These are phyloP conservation scores for Dichetophora obliterata DNA, from an alignment of 2,888 invertebrate genomes.

Conservation along the genomic window DNA sequence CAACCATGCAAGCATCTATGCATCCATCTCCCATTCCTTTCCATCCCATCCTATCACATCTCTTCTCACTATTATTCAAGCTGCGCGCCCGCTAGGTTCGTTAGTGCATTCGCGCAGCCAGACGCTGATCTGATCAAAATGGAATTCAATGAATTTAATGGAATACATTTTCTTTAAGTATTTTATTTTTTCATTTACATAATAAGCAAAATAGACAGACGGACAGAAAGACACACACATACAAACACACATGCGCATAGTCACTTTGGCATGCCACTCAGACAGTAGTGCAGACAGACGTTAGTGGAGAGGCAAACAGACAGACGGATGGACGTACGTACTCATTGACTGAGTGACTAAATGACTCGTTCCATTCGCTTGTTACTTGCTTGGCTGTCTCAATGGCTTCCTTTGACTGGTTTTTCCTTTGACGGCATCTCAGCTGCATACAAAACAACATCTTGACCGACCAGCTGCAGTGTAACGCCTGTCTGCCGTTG, in stretches of 20 bases:
- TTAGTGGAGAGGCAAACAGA: not conserved
- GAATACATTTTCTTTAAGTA: conserved; percentile 42
- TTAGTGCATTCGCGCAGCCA: too few species aligned
- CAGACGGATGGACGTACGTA: not conserved
- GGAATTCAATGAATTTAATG: conserved; percentile 64
- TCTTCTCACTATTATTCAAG: not conserved
- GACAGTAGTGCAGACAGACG: not conserved
- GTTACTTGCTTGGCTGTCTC: too few species aligned
- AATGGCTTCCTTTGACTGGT: too few species aligned
- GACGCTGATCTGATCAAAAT: conserved; percentile 51
- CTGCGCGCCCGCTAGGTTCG: not conserved
- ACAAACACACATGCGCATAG: not conserved
- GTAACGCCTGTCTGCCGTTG: too few species aligned
- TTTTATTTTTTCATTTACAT: conserved; percentile 58
- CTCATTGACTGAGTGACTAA: not conserved
- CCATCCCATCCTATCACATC: not conserved
- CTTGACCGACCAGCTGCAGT: too few species aligned
- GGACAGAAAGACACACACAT: not conserved
- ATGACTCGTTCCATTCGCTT: too few species aligned
- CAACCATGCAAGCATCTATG: not conserved
- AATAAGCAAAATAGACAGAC: conserved; percentile 45
- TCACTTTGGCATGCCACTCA: too few species aligned
- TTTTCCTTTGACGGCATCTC: too few species aligned
- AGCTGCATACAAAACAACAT: too few species aligned
- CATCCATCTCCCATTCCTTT: not conserved